Base-by-base conservation (phyloP, 2,888 invertebrate genomes). In the Diachrysia chrysitis region DNA sequence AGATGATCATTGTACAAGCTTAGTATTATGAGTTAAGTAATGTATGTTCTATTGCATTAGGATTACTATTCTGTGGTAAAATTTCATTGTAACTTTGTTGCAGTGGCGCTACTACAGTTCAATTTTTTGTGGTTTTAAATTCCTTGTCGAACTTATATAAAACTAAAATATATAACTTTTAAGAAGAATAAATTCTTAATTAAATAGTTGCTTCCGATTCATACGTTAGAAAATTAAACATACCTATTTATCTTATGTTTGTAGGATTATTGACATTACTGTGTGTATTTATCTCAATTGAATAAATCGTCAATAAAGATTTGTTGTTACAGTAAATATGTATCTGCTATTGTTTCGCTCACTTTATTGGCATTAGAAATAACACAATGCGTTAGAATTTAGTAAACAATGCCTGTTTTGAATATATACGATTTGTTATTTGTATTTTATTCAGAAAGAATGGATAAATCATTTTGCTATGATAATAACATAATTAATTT, bases 321-420 rank as follows among this genome's bases (percentile, higher is more conserved):
- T 35, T 51, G 60, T 58, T 63, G 54, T 21, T 21, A 6, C 42
- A 42, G 16, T 42, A n/a, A 21, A 12, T 51, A 12, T 21, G 48
- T 32, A 5, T 17, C 48, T 17, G 55, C 73, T 73, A 67, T 78
- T 58, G 48, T 23, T 12, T 17, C 25, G n/a, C 53, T 54, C 21
- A 53, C 32, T 57, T 51, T 32, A 58, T 58, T 42, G 21, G 29
- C 23, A 71, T 56, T 51, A 46, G 17, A 55, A 57, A 60, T 42
- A 54, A 63, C 35, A 61, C 48, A 51, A 21, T 21, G 12, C 48
- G 51, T 66, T 35, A 51, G 51, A 61, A 46, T 55, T 61, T 46
- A 25, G 60, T 61, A 63, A 56, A 73, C 37, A 66, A 61, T 63
- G 2, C n/a, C 42, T 66, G 46, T 66, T 73, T 73, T 58, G 21